Evolutionary conservation across 2,113 vertebrate genomes (phyloP).

Genomic region (Gallinago undulata): DNA sequence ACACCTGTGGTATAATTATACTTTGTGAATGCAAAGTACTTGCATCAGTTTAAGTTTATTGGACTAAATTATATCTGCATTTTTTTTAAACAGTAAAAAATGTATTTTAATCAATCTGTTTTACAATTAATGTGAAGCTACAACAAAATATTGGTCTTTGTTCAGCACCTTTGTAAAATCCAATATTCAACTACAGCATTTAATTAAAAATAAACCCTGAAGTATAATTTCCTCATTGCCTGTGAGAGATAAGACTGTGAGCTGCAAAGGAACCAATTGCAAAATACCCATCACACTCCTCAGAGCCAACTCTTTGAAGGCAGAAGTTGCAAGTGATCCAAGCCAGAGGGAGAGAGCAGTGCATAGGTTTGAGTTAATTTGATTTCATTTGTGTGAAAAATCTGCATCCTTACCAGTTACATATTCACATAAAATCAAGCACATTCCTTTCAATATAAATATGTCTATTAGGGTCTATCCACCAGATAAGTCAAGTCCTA

Average conservation of each 20-base stretch:
- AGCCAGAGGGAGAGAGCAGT: background rate
- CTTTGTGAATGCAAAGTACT: background rate
- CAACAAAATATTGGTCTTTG: background rate
- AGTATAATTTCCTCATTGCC: background rate
- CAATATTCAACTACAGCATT: background rate
- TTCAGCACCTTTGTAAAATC: background rate
- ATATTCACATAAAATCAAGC: background rate
- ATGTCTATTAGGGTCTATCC: background rate
- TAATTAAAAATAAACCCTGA: constrained; percentile 22
- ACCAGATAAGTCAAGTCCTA: background rate
- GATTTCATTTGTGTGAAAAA: background rate
- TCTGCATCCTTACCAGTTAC: background rate
- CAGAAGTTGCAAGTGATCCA: background rate
- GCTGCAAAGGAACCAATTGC: background rate
- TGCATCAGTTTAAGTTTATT: background rate
- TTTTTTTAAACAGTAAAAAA: background rate
- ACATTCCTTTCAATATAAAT: background rate
- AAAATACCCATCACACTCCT: background rate
- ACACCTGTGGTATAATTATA: background rate
- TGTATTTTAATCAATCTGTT: background rate
- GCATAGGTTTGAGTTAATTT: background rate
- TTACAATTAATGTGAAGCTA: background rate
- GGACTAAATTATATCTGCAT: background rate
- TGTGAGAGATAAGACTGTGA: background rate
- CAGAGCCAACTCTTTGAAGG: background rate